phyloP scores from a whole-genome alignment of 2,888 invertebrate species.

The Perithous albicinctus region DNA sequence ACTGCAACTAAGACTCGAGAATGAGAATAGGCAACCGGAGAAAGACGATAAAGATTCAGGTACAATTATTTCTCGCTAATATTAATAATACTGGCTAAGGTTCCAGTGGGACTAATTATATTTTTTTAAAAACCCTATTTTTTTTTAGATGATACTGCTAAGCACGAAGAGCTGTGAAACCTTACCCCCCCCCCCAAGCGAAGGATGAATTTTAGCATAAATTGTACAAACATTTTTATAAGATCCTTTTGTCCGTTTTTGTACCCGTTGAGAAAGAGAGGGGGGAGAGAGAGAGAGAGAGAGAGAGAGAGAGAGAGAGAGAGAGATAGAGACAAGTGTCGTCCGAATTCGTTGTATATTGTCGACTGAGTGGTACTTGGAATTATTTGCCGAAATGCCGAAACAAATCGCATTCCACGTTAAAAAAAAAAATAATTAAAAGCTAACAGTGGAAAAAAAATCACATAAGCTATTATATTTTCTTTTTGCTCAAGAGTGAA shows the following conservation, averaged over 20 bases:
- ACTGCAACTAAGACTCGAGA: constrained; percentile 89
- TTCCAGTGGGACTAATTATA: constrained; percentile 16
- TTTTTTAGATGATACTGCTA: constrained; percentile 76
- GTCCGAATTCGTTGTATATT: not conserved
- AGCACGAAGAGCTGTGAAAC: constrained; percentile 80
- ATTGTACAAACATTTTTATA: constrained; percentile 69
- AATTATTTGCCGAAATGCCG: constrained; percentile 5
- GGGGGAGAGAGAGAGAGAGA: not conserved
- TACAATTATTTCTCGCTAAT: constrained; percentile 9
- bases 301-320: not conserved
- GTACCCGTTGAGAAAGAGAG: not conserved
- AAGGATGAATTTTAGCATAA: constrained; percentile 58
- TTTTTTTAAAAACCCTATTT: too few relatives aligned
- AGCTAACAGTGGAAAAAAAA: too few relatives aligned
- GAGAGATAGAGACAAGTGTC: not conserved
- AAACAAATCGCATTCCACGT: not conserved
- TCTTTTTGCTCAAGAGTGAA: too few relatives aligned
- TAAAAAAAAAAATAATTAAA: too few relatives aligned
- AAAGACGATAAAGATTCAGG: constrained; percentile 74
- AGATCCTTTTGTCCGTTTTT: constrained; percentile 53
- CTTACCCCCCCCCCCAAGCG: not conserved
- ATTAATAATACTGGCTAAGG: not conserved
- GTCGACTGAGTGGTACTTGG: not conserved
- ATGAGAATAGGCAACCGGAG: constrained; percentile 79
- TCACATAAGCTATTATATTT: too few relatives aligned